phyloP scores from a whole-genome alignment of 2,797 vertebrate genomes.

The Pyrocephalus nanus region DNA sequence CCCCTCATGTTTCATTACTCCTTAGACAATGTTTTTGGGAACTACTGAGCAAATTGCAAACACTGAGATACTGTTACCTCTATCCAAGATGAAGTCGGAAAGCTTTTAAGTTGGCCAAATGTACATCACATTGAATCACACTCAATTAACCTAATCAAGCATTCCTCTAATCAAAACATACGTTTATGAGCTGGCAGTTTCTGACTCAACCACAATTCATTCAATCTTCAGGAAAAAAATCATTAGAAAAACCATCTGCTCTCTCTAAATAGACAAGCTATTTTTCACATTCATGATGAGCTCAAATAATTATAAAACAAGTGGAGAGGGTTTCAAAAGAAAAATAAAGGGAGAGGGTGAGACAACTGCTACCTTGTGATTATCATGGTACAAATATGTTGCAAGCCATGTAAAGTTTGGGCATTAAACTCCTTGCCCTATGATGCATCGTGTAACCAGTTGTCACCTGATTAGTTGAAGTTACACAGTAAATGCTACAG shows the following conservation, averaged over 20 bases:
- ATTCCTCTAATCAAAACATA: constrained; percentile 54
- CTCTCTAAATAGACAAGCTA: constrained; percentile 71
- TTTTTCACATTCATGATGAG: constrained; percentile 56
- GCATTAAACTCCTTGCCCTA: background rate
- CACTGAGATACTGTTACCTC: background rate
- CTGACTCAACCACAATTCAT: constrained; percentile 52
- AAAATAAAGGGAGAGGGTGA: constrained; percentile 53
- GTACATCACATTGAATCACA: constrained; percentile 16
- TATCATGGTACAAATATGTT: constrained; percentile 30
- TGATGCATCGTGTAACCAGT: background rate
- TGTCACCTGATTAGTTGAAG: background rate
- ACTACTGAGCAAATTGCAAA: background rate
- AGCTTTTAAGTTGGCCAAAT: constrained; percentile 26
- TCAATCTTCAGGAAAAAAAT: constrained; percentile 60
- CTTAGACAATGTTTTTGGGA: background rate
- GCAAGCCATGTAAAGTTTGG: background rate
- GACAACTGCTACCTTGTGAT: constrained; percentile 60
- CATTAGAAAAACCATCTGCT: constrained; percentile 75
- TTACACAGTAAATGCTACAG: background rate
- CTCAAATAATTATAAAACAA: constrained; percentile 66
- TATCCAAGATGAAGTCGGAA: background rate
- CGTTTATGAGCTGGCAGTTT: constrained; percentile 25
- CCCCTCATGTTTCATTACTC: background rate
- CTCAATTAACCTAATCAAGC: constrained; percentile 58
- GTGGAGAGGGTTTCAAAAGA: constrained; percentile 38